phyloP scores from a whole-genome alignment of 92 coral and sea anemone species.

The Epizoanthus rinbou region DNA sequence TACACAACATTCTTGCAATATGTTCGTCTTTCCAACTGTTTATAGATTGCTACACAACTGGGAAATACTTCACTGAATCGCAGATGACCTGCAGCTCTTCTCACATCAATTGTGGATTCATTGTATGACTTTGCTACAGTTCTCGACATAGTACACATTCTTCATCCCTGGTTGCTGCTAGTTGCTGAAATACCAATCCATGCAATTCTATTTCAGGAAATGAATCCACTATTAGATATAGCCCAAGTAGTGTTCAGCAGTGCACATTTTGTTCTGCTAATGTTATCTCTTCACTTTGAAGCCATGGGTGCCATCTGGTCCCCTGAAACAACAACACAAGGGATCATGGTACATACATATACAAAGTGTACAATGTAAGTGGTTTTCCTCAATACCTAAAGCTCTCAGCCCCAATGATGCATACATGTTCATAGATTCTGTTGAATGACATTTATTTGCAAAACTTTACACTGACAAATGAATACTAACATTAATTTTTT shows the following conservation, averaged over 20 bases:
- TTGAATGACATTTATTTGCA: too few species aligned
- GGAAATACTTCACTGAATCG: neutral
- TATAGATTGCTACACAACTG: neutral
- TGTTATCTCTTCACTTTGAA: constrained; percentile 51
- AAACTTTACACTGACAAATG: too few species aligned
- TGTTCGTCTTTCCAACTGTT: neutral
- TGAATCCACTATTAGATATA: neutral
- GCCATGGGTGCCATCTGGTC: constrained; percentile 56
- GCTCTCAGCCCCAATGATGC: too few species aligned
- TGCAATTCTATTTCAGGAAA: neutral
- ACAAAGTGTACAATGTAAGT: neutral
- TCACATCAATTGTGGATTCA: neutral
- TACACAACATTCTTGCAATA: neutral
- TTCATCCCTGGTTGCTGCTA: neutral
- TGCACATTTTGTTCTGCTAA: neutral
- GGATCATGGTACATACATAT: neutral
- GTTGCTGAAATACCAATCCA: neutral
- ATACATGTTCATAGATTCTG: too few species aligned
- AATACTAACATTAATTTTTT: too few species aligned
- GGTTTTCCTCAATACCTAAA: too few species aligned
- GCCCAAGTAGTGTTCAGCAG: too few species aligned
- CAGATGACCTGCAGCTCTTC: neutral
- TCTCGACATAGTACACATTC: neutral
- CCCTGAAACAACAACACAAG: constrained; percentile 39
- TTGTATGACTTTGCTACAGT: neutral